These are phyloP conservation scores for Erythrolamprus reginae DNA, from an alignment of 2,113 vertebrate species.

Conservation along the genomic window DNA sequence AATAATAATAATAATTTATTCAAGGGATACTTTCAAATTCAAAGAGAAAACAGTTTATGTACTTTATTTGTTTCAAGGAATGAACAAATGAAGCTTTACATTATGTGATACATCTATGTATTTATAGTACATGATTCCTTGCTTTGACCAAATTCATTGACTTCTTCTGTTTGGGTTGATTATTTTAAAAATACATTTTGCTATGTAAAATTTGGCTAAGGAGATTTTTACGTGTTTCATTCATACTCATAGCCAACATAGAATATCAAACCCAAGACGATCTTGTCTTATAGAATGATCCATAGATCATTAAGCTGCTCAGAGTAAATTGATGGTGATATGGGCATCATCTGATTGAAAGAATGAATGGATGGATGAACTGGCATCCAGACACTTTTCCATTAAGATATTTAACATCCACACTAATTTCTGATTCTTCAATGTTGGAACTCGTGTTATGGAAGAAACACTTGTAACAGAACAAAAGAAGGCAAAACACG, in stretches of 20 bases:
- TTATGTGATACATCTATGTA: neutral
- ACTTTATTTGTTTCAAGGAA: neutral
- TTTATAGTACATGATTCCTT: neutral
- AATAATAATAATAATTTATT: no score
- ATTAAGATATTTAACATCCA: neutral
- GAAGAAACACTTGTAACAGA: neutral
- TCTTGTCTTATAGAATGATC: neutral
- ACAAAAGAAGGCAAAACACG: neutral
- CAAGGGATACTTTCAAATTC: neutral
- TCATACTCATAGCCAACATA: neutral
- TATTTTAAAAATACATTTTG: neutral
- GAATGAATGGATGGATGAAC: neutral
- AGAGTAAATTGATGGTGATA: neutral
- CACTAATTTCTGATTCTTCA: neutral
- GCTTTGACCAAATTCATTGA: neutral
- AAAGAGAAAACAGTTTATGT: neutral
- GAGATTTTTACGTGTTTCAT: neutral
- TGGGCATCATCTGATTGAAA: neutral
- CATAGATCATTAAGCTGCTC: neutral
- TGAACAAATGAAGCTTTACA: neutral
- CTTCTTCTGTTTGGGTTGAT: neutral
- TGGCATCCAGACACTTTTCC: neutral
- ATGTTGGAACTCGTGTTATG: neutral
- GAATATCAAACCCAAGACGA: neutral
- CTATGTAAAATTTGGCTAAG: neutral